Evolutionary conservation across 35 echinoderm and acorn worm genomes (phyloP).

Genomic region (Amphiura filiformis): DNA sequence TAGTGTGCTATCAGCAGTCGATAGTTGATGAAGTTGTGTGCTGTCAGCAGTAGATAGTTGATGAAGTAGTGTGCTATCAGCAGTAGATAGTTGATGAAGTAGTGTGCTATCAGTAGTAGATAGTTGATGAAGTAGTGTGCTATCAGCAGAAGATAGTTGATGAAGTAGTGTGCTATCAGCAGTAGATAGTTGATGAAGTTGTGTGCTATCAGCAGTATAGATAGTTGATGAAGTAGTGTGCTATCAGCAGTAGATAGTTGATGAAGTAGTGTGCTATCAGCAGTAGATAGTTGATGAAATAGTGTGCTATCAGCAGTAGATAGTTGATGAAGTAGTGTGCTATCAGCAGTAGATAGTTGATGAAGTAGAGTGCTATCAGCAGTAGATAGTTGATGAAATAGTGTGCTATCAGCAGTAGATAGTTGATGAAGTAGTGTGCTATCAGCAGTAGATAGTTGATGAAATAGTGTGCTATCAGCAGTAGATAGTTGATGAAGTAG

Average conservation of each 20-base stretch:
- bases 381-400: background rate
- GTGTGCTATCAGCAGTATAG: background rate
- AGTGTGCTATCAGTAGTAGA: too few species aligned
- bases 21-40: too few species aligned
- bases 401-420: background rate
- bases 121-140: background rate
- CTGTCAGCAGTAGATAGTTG: too few species aligned
- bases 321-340: background rate
- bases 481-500: too few species aligned
- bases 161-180: background rate
- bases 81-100: too few species aligned
- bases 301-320: background rate
- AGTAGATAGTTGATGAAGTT: background rate
- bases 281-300: slow-evolving; percentile 1
- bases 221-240: background rate
- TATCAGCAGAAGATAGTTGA: background rate
- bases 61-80: too few species aligned
- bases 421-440: background rate
- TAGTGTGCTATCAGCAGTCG: too few species aligned
- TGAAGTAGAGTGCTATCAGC: background rate
- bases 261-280: background rate
- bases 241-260: background rate
- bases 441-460: background rate
- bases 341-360: background rate
- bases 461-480: too few species aligned